A percentile compares a stretch with the other conserved stretches of the same genome.
These are phyloP conservation scores for Tenthredo amoena DNA, from an alignment of 2,888 invertebrate species.

Conservation along the genomic window DNA sequence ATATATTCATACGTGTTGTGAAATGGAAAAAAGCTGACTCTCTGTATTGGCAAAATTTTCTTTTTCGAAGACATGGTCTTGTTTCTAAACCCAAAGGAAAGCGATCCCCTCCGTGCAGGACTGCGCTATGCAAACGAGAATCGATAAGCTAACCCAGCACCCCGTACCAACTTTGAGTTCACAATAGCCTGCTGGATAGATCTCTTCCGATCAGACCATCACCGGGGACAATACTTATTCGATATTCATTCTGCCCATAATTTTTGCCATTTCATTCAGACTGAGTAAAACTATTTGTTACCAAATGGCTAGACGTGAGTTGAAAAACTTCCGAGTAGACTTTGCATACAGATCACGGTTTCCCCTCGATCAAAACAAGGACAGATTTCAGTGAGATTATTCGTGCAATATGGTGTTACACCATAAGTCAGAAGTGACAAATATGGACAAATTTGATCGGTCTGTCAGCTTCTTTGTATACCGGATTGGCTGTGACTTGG, in stretches of 20 bases:
- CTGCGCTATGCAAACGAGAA: background rate
- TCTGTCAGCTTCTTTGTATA: background rate
- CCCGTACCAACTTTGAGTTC: background rate
- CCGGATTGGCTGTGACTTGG: conserved; percentile 17
- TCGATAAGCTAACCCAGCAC: background rate
- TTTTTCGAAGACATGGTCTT: background rate
- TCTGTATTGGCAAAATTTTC: background rate
- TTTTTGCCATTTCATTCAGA: background rate
- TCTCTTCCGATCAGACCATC: background rate
- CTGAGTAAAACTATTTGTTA: background rate
- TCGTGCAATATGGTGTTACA: background rate
- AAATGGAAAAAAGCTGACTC: background rate
- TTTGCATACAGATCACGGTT: conserved; percentile 27
- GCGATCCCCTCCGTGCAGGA: background rate
- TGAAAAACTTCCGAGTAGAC: background rate
- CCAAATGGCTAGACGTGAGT: background rate
- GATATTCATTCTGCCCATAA: background rate
- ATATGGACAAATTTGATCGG: conserved; percentile 33
- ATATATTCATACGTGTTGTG: background rate
- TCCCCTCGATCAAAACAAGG: background rate
- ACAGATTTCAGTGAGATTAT: background rate
- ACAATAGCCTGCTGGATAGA: conserved; percentile 1
- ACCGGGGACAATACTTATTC: background rate
- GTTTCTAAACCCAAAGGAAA: background rate
- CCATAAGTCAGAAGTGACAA: background rate